Base-by-base conservation (phyloP, 2,113 vertebrate genomes). In the Ahaetulla prasina region DNA sequence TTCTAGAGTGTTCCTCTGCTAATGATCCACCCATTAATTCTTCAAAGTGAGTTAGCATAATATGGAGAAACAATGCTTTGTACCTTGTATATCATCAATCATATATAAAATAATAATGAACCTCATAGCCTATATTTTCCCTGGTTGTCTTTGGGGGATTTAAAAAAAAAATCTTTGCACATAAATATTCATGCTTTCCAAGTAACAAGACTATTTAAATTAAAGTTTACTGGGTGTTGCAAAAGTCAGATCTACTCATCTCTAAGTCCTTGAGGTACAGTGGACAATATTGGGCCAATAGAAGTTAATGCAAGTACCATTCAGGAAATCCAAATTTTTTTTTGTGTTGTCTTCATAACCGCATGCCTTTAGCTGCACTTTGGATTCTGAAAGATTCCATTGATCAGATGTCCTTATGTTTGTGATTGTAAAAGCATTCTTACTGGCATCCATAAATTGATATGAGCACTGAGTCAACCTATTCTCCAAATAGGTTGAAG, bases 61-160 rank as follows among this genome's bases (percentile, higher is more conserved):
- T 93, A 43, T 11, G 74, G 88, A 94, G 93, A 94, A 89, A 94
- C 87, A 54, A 90, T 60, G 18, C 74, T 3, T 43, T 92, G 16
- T 88, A 84, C 47, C 74, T 22, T 45, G 87, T 93, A 87, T 30
- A 94, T 90, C 95, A 95, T 94, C 27, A 94, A 90, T 93, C 74
- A 35, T 92, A 35, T 92, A 30, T 85, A 18, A 27, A 60, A 87
- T 85, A 85, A 25, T 68, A 53, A 85, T 20, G 43, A 57, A 85
- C 52, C 35, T 22, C 43, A 92, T 92, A 87, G 93, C 45, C 87
- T 92, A 88, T 87, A 53, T 88, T 50, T 89, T 92, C 94, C 89
- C 35, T 55, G 23, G 53, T 86, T 90, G 88, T 3, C 27, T 3
- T 27, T 90, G 30, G 94, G 89, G n/a, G 7, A 8, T 57, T 57